Percentiles rank a stretch among this genome's conserved stretches.
Evolutionary conservation across 2,888 invertebrate genomes (phyloP).

Genomic region (Agrochola circellaris): DNA sequence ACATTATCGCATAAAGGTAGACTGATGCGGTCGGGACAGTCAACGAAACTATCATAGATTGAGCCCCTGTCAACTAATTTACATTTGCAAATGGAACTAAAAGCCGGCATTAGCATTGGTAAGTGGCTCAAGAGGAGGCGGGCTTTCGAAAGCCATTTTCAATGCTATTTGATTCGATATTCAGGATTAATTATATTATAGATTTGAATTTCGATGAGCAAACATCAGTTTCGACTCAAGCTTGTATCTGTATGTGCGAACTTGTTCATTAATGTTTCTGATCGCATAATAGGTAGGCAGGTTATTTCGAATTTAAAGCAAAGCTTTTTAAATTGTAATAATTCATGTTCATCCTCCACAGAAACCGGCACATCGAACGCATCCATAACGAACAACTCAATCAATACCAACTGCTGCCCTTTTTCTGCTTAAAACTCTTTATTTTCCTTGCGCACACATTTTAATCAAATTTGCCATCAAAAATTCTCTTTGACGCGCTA

Average conservation of each 20-base stretch:
- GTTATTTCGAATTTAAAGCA: background rate
- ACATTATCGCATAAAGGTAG: conserved; percentile 55
- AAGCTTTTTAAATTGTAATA: background rate
- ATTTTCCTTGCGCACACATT: conserved; percentile 60
- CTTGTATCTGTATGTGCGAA: conserved; percentile 6
- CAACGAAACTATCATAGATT: conserved; percentile 76
- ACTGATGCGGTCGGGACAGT: conserved; percentile 51
- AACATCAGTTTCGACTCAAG: conserved; percentile 35
- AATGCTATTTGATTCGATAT: conserved; percentile 81
- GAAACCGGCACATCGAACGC: background rate
- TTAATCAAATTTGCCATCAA: conserved; percentile 69
- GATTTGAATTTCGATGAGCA: conserved; percentile 67
- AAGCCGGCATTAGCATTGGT: conserved; percentile 84
- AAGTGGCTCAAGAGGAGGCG: conserved; percentile 77
- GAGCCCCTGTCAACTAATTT: conserved; percentile 79
- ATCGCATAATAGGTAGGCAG: background rate
- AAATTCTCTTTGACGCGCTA: conserved; percentile 73
- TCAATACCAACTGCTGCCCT: conserved; percentile 44
- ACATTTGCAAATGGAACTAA: conserved; percentile 85
- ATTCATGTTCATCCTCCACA: background rate
- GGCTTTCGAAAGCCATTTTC: conserved; percentile 80
- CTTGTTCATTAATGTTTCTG: background rate
- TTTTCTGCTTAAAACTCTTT: conserved; percentile 56
- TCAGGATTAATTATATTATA: conserved; percentile 72
- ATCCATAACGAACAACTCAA: conserved; percentile 21